phyloP scores from a whole-genome alignment of 2,888 invertebrate genomes.

The Caenorhabditis virilis region DNA sequence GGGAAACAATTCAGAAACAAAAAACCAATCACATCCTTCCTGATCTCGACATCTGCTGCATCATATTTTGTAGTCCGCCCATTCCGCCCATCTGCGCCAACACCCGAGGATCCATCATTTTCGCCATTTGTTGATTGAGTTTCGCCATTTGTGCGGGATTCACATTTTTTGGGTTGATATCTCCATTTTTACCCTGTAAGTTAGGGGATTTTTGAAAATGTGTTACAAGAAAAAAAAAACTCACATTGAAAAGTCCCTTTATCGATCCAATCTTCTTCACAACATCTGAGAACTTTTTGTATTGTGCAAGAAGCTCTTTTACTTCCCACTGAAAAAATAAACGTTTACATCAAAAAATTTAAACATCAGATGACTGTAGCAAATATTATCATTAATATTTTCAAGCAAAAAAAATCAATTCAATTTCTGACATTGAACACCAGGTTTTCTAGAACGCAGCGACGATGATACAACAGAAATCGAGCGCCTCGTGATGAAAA shows the following conservation, averaged over 20 bases:
- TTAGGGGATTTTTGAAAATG: not conserved
- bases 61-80: conserved; percentile 86
- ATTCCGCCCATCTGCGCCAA: conserved; percentile 84
- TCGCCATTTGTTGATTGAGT: conserved; percentile 82
- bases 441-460: too few relatives aligned
- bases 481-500: too few relatives aligned
- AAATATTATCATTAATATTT: too few relatives aligned
- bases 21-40: conserved; percentile 39
- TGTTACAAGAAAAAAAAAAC: conserved; percentile 5
- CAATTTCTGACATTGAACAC: too few relatives aligned
- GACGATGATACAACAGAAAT: too few relatives aligned
- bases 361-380: too few relatives aligned
- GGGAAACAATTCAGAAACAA: not conserved
- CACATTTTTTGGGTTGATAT: conserved; percentile 92
- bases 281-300: conserved; percentile 98
- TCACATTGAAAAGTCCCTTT: conserved; percentile 88
- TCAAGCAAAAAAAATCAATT: too few relatives aligned
- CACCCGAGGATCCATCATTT: conserved; percentile 95
- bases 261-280: conserved; percentile 99
- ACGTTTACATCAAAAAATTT: too few relatives aligned
- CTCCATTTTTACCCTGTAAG: conserved; percentile 78
- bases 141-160: conserved; percentile 98
- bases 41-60: conserved; percentile 83
- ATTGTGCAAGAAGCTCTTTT: conserved; percentile 93
- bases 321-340: conserved; percentile 75